A percentile compares a stretch with the other conserved stretches of the same genome.
These are phyloP conservation scores for Cyprinodon brontotheroides DNA, from an alignment of 2,113 vertebrate species.

Conservation along the genomic window DNA sequence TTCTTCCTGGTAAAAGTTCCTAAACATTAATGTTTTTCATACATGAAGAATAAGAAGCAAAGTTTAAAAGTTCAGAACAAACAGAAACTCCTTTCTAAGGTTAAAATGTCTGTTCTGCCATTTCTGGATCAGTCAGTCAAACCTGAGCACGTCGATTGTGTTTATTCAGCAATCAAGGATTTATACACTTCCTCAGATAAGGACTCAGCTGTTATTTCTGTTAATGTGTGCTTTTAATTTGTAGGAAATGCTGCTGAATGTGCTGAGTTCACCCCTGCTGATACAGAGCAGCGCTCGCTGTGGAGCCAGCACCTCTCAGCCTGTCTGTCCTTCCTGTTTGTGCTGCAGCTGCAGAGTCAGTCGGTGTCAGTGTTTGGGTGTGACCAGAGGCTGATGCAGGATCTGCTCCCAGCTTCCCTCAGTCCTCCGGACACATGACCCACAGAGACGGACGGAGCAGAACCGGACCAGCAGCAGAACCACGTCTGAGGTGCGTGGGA, in stretches of 20 bases:
- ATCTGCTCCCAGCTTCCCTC: background rate
- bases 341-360: background rate
- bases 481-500: background rate
- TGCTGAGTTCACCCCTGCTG: too few relatives aligned
- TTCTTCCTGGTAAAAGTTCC: background rate
- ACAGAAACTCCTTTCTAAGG: background rate
- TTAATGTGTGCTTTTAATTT: background rate
- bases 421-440: constrained; percentile 13
- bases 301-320: background rate
- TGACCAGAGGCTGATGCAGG: background rate
- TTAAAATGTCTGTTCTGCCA: too few relatives aligned
- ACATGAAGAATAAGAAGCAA: too few relatives aligned
- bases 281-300: background rate
- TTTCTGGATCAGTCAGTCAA: background rate
- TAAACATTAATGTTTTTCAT: background rate
- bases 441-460: background rate
- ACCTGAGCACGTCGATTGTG: too few relatives aligned
- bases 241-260: background rate
- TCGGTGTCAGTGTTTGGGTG: constrained; percentile 6
- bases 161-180: too few relatives aligned
- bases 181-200: too few relatives aligned
- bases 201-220: too few relatives aligned
- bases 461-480: background rate
- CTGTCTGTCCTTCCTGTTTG: background rate
- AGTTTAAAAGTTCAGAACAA: background rate